Conservation (phyloP, 2,113 vertebrate species). For the Elgaria multicarinata region DNA sequence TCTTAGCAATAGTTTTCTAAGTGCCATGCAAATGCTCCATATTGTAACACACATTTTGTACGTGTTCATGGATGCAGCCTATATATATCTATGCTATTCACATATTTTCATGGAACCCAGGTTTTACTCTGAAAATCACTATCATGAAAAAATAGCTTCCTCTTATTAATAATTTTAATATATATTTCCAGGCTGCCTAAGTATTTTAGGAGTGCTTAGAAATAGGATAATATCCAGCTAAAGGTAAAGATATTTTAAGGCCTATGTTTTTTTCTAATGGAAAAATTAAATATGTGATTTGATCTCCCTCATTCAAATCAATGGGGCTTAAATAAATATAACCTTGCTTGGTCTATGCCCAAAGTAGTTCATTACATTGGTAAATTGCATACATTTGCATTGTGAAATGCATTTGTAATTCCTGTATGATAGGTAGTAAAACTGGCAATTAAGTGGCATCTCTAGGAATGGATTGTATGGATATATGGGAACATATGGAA, state of each 20-base stretch:
- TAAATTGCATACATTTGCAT: neutral
- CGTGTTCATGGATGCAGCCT: neutral
- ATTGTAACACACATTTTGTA: conserved; percentile 4
- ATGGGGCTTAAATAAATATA: neutral
- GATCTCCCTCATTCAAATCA: neutral
- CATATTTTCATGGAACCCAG: conserved; percentile 31
- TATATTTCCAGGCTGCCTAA: conserved; percentile 18
- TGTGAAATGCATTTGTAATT: conserved; percentile 35
- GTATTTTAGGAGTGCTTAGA: conserved; percentile 39
- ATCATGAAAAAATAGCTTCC: conserved; percentile 11
- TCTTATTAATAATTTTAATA: conserved; percentile 48
- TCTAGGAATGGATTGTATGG: conserved; percentile 5
- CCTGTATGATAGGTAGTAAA: conserved; percentile 23
- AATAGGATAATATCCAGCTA: conserved; percentile 17
- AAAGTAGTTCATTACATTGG: neutral
- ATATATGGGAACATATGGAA: no score
- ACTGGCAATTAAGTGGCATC: neutral
- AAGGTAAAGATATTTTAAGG: neutral
- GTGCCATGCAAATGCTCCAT: neutral
- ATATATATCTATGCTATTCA: conserved; percentile 6
- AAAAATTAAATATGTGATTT: neutral
- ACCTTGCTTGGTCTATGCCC: neutral
- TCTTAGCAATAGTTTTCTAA: neutral
- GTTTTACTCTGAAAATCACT: neutral
- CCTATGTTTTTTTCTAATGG: neutral